Evolutionary conservation across 2,888 invertebrate species (phyloP).

Genomic region (Drosophila anomalata): DNA sequence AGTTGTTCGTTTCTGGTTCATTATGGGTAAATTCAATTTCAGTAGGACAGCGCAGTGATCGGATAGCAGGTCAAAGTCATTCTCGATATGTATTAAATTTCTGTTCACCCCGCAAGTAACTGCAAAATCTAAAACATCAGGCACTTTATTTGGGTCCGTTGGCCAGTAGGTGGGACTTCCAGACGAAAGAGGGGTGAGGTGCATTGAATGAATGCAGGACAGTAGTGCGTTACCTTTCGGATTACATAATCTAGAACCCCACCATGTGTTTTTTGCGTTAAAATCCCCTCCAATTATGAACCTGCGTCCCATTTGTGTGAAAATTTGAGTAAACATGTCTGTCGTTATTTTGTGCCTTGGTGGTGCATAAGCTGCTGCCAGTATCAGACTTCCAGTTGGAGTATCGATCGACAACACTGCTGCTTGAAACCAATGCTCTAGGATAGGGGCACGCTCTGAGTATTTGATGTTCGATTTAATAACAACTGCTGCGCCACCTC

Average conservation of each 20-base stretch:
- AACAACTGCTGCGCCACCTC: background rate
- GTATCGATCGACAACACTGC: constrained; percentile 1
- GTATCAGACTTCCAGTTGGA: background rate
- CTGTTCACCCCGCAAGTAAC: background rate
- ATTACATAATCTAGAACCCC: constrained; percentile 1
- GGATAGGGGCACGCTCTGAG: constrained; percentile 1
- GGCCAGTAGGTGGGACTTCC: background rate
- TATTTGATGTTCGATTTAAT: background rate
- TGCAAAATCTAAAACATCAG: constrained; percentile 1
- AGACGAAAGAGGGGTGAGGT: too few species aligned
- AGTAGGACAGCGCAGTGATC: background rate
- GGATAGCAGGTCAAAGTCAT: background rate
- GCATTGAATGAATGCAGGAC: background rate
- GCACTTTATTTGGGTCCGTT: background rate
- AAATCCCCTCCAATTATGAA: constrained; percentile 3
- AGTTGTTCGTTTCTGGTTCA: background rate
- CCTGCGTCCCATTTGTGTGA: constrained; percentile 2
- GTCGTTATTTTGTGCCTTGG: too few species aligned
- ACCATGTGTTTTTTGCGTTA: constrained; percentile 7
- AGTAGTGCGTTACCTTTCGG: constrained; percentile 3
- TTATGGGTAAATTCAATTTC: background rate
- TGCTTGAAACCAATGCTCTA: background rate
- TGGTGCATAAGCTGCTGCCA: too few species aligned
- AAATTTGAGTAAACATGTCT: background rate
- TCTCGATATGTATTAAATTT: too few species aligned